A percentile compares a stretch with the other conserved stretches of the same genome.
phyloP scores from a whole-genome alignment of 2,113 vertebrate genomes.

The Pseudorectes ferrugineus region DNA sequence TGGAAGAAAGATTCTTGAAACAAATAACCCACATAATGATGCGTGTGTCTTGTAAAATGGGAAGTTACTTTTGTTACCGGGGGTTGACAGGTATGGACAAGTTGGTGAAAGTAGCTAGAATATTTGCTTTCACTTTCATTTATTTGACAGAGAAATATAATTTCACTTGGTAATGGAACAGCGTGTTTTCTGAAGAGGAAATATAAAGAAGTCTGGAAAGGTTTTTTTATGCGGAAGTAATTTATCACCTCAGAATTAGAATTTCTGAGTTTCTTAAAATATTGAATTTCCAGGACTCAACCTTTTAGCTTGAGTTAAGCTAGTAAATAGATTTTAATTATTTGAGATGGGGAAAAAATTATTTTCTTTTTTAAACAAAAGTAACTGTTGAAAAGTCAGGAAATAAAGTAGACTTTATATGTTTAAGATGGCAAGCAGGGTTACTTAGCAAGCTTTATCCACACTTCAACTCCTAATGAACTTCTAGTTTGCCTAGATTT shows the following conservation, averaged over 20 bases:
- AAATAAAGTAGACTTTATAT: background rate
- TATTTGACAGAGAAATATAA: background rate
- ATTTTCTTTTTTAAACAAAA: background rate
- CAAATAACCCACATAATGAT: background rate
- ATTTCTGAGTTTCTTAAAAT: background rate
- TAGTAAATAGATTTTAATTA: background rate
- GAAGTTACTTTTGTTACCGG: background rate
- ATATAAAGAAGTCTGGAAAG: background rate
- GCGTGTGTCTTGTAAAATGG: background rate
- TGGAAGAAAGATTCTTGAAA: background rate
- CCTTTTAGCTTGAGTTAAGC: background rate
- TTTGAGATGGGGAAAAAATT: background rate
- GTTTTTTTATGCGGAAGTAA: background rate
- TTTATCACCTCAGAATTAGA: background rate
- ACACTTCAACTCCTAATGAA: background rate
- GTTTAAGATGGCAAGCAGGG: background rate
- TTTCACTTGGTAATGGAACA: background rate
- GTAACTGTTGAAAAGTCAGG: background rate
- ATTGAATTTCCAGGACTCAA: background rate
- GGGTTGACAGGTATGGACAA: background rate
- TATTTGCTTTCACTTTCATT: conserved; percentile 6
- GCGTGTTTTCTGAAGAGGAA: background rate
- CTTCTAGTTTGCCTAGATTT: background rate
- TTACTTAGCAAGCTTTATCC: background rate
- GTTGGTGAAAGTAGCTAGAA: background rate